Percentiles rank a stretch among this genome's conserved stretches.
Evolutionary conservation across 2,113 vertebrate genomes (phyloP).

Genomic region (Vimba vimba): DNA sequence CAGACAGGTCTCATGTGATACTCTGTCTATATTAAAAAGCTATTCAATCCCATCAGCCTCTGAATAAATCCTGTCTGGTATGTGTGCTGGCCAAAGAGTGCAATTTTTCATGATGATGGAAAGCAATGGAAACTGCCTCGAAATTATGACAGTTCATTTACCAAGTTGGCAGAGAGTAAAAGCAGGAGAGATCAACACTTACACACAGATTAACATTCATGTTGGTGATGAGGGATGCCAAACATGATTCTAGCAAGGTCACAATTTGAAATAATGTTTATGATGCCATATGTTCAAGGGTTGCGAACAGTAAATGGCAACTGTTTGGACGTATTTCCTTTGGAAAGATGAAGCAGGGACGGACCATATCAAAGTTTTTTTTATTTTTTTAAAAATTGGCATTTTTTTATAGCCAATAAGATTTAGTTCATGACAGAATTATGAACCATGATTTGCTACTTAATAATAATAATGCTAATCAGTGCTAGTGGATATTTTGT

Average conservation of each 20-base stretch:
- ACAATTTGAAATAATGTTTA: neutral
- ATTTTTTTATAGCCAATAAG: neutral
- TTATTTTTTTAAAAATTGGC: too few species aligned
- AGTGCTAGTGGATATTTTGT: neutral
- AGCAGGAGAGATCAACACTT: neutral
- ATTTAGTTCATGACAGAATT: neutral
- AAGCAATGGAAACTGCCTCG: slow-evolving; percentile 44
- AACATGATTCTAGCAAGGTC: neutral
- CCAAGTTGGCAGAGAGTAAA: slow-evolving; percentile 41
- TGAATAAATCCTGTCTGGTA: slow-evolving; percentile 65
- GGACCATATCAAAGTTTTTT: neutral
- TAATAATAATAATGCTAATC: neutral
- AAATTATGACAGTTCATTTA: slow-evolving; percentile 54
- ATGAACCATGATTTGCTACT: neutral
- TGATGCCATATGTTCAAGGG: neutral
- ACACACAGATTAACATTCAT: neutral
- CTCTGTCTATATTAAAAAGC: slow-evolving; percentile 56
- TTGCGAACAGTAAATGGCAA: neutral
- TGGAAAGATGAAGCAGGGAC: neutral
- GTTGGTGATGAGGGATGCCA: neutral
- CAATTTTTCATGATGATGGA: slow-evolving; percentile 61
- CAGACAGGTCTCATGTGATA: slow-evolving; percentile 48
- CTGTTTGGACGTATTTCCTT: neutral
- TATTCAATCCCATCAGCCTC: slow-evolving; percentile 44
- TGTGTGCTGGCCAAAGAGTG: slow-evolving; percentile 55